Evolutionary conservation across 2,113 vertebrate genomes (phyloP).

Genomic region (Malurus elegans): DNA sequence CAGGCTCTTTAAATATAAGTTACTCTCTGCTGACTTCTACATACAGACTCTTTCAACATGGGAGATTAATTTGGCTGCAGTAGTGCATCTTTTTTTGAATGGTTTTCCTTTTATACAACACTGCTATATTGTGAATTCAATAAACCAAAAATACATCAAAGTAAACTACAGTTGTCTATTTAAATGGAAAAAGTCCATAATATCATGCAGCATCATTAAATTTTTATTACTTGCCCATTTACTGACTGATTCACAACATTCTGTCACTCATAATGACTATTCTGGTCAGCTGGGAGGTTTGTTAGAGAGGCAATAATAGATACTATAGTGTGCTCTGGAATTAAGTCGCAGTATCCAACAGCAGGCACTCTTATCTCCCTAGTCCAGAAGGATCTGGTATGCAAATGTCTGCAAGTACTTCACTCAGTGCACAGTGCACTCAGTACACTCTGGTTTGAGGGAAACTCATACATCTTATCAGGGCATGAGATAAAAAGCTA

Average conservation of each 20-base stretch:
- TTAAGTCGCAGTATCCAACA: background rate
- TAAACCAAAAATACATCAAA: slow-evolving; percentile 19
- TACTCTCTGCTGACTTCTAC: background rate
- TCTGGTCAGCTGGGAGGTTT: background rate
- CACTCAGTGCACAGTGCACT: background rate
- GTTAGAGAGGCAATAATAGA: background rate
- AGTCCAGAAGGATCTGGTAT: background rate
- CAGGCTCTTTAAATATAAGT: background rate
- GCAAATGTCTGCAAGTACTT: background rate
- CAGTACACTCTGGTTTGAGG: background rate
- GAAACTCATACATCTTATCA: background rate
- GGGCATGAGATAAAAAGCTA: background rate
- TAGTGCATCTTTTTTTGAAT: background rate
- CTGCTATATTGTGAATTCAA: background rate
- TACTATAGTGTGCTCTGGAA: background rate
- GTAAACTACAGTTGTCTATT: background rate
- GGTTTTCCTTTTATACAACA: background rate
- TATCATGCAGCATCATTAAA: background rate
- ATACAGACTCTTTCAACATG: background rate
- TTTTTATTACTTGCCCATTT: slow-evolving; percentile 20
- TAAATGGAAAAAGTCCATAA: background rate
- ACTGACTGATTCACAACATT: background rate
- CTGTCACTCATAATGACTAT: background rate
- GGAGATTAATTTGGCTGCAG: slow-evolving; percentile 9
- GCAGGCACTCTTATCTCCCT: background rate